Evolutionary conservation across 2,797 vertebrate genomes (phyloP), one percentile per base, ranked within the genome.

Genomic region (Liparis tanakae): DNA sequence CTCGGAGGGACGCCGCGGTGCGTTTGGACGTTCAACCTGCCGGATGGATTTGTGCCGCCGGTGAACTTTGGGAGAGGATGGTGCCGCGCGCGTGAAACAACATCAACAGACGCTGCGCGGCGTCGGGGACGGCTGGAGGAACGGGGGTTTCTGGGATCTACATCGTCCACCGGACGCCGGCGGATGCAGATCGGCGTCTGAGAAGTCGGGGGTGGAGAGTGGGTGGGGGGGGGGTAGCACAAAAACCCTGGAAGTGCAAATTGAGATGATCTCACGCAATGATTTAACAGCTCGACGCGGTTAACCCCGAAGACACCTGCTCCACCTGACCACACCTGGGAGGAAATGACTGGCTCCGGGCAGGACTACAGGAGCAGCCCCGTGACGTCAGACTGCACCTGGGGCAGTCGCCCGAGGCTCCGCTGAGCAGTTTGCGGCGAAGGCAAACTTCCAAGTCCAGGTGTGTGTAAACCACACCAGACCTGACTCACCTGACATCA

Each of bases 301-400:
- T 63, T 59, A 74, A 81, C 78, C 78, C 69, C 67, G 71, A 67
- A 69, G 30, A 84, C 88, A 85, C 79, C 87, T 76, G 76, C 66
- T 79, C 6, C 30, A 55, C 56, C 74, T 75, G 78, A 58, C 54
- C 61, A 68, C 80, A 86, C 76, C 82, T 81, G 80, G 79, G 63
- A 75, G 14, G 6, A 69, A 72, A 82, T 73, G 67, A 81, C 55
- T 36, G 62, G 37, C 57, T 83, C 0, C 12, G 53, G 33, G 41
- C 53, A 30, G 68, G 78, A 83, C 74, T 41, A 25, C 65, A 75
- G 74, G 60, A 78, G 76, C 20, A 55, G 46, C 67, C 78, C 78
- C 67, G 82, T 87, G 84, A 91, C 91, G 88, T 85, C 82, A 84
- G 61, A 77, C 72, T 53, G 72, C 75, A 84, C 87, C 89, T 80